These are phyloP conservation scores for Amphipyra berbera DNA, from an alignment of 2,888 invertebrate species.

Conservation along the genomic window DNA sequence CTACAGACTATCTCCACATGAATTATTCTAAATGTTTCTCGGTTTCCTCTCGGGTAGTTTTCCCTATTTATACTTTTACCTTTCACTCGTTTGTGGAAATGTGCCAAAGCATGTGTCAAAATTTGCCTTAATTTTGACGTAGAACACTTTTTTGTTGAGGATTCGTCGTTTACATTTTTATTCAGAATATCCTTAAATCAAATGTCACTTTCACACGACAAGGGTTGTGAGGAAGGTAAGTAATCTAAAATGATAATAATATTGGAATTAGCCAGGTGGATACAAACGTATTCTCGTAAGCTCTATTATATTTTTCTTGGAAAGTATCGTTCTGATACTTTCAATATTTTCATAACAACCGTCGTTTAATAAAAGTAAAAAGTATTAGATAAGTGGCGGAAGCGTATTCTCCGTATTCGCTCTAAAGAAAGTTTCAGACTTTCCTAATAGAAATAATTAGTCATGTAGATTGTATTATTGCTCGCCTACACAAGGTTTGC, in stretches of 20 bases:
- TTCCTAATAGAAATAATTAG: slow-evolving; percentile 10
- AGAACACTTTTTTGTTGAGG: slow-evolving; percentile 31
- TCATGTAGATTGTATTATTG: slow-evolving; percentile 17
- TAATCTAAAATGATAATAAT: slow-evolving; percentile 59
- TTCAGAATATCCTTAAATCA: slow-evolving; percentile 59
- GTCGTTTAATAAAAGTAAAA: slow-evolving; percentile 17
- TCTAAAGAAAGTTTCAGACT: too few relatives aligned
- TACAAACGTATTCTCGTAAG: slow-evolving; percentile 21
- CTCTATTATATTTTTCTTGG: slow-evolving; percentile 15
- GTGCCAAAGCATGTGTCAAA: slow-evolving; percentile 26
- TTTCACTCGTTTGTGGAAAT: slow-evolving; percentile 9
- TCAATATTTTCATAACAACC: neutral
- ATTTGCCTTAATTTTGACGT: slow-evolving; percentile 36
- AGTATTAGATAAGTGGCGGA: slow-evolving; percentile 26
- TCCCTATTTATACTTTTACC: neutral
- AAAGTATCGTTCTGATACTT: neutral
- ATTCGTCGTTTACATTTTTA: slow-evolving; percentile 39
- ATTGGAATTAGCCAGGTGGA: slow-evolving; percentile 40
- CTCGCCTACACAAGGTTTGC: neutral
- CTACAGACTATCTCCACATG: too few relatives aligned
- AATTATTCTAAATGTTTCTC: too few relatives aligned
- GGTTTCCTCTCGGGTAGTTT: neutral
- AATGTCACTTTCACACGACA: slow-evolving; percentile 65
- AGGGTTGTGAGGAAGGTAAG: slow-evolving; percentile 58
- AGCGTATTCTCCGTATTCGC: neutral